Evolutionary conservation across 2,888 invertebrate genomes (phyloP).

Genomic region (Caenorhabditis sp.): DNA sequence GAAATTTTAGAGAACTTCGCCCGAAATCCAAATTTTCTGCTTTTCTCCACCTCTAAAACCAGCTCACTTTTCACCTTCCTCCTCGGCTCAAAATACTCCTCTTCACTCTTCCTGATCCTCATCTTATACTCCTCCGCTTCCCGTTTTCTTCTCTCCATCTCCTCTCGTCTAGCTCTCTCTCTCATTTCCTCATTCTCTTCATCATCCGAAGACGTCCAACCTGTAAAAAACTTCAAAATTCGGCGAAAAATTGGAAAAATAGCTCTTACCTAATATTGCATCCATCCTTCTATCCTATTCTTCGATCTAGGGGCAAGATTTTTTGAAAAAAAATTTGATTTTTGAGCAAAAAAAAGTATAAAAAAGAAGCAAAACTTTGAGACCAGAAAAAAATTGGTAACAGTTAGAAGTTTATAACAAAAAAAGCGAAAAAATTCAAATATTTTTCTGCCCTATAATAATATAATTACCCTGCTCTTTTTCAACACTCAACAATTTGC

Average conservation of each 20-base stretch:
- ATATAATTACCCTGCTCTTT: slow-evolving; percentile 70
- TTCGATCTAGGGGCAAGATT: no score
- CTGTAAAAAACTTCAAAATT: slow-evolving; percentile 1
- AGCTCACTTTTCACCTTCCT: background rate
- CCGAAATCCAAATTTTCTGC: no score
- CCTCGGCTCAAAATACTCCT: background rate
- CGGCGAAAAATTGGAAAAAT: no score
- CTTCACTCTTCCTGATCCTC: background rate
- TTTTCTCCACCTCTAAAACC: no score
- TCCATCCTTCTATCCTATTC: no score
- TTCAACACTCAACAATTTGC: slow-evolving; percentile 42
- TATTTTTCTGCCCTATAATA: slow-evolving; percentile 53
- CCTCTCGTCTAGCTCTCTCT: background rate
- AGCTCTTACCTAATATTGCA: background rate
- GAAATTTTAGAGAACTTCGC: no score
- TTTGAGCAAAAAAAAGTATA: no score
- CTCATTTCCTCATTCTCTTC: slow-evolving; percentile 4
- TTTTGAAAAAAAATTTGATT: no score
- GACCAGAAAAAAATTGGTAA: background rate
- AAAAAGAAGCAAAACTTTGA: no score
- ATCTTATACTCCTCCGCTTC: background rate
- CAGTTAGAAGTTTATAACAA: slow-evolving; percentile 1
- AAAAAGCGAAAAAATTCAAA: background rate
- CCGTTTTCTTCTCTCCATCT: background rate
- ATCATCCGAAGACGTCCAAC: background rate